These are phyloP conservation scores for Melanotus villosus DNA, from an alignment of 2,888 invertebrate genomes.

Conservation along the genomic window DNA sequence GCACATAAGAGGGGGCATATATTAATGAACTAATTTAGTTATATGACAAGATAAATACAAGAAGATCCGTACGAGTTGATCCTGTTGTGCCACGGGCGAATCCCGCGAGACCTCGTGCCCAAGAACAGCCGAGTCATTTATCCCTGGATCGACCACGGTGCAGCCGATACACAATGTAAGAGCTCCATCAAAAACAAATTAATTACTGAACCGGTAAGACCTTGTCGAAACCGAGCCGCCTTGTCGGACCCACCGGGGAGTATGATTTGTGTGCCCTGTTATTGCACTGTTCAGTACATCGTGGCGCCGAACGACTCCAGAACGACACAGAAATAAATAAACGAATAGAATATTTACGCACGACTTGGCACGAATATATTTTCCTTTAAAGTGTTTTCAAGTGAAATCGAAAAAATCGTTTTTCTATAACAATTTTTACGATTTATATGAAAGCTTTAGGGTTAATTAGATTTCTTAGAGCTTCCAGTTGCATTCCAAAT, in stretches of 20 bases:
- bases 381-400: too few relatives aligned
- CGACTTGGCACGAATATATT: not conserved
- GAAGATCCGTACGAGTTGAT: slow-evolving; percentile 66
- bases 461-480: too few relatives aligned
- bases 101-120: slow-evolving; percentile 64
- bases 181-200: slow-evolving; percentile 67
- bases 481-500: too few relatives aligned
- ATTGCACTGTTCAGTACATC: slow-evolving; percentile 52
- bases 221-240: slow-evolving; percentile 65
- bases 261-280: slow-evolving; percentile 63
- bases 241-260: slow-evolving; percentile 62
- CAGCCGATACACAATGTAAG: slow-evolving; percentile 50
- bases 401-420: too few relatives aligned
- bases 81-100: slow-evolving; percentile 59
- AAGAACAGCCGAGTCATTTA: slow-evolving; percentile 64
- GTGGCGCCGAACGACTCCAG: slow-evolving; percentile 38
- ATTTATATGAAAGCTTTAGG: too few relatives aligned
- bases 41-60: slow-evolving; percentile 68
- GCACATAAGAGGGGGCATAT: slow-evolving; percentile 46
- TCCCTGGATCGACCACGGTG: slow-evolving; percentile 57
- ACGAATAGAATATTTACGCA: slow-evolving; percentile 20
- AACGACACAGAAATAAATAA: slow-evolving; percentile 44
- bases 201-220: slow-evolving; percentile 65
- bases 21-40: slow-evolving; percentile 66
- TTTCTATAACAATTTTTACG: too few relatives aligned